Conservation (phyloP, 2,888 invertebrate genomes). For the Anaspis maculata region DNA sequence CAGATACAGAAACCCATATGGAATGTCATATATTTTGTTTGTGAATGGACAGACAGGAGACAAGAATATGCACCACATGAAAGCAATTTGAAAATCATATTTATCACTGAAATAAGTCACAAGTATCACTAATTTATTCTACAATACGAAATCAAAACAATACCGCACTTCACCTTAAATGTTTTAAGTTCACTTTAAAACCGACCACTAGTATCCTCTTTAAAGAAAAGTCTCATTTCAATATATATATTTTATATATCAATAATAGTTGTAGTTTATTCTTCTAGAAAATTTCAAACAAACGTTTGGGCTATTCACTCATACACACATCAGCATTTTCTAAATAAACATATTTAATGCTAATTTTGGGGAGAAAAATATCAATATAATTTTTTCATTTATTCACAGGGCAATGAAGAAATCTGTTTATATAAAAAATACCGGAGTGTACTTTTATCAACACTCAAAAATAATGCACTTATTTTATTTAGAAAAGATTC, state of each 20-base stretch:
- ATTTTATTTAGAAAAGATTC: slow-evolving; percentile 32
- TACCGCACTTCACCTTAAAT: slow-evolving; percentile 39
- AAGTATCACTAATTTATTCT: slow-evolving; percentile 39
- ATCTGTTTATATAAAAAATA: slow-evolving; percentile 32
- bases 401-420: slow-evolving; percentile 16
- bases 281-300: slow-evolving; percentile 35
- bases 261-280: slow-evolving; percentile 32
- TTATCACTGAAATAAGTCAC: slow-evolving; percentile 39
- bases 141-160: slow-evolving; percentile 34
- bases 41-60: slow-evolving; percentile 17
- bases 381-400: slow-evolving; percentile 22
- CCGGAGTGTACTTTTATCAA: slow-evolving; percentile 23
- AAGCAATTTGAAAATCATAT: slow-evolving; percentile 23
- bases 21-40: slow-evolving; percentile 12
- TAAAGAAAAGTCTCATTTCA: slow-evolving; percentile 31
- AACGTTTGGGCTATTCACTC: slow-evolving; percentile 37
- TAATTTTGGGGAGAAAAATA: slow-evolving; percentile 17
- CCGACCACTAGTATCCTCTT: slow-evolving; percentile 27
- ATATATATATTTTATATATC: slow-evolving; percentile 28
- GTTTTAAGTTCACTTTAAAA: slow-evolving; percentile 32
- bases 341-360: slow-evolving; percentile 31
- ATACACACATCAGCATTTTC: slow-evolving; percentile 33
- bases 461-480: slow-evolving; percentile 35
- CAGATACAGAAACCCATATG: no score
- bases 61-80: slow-evolving; percentile 24